These are phyloP conservation scores for Ceyx melanurus DNA, from an alignment of 2,113 vertebrate species.

Conservation along the genomic window DNA sequence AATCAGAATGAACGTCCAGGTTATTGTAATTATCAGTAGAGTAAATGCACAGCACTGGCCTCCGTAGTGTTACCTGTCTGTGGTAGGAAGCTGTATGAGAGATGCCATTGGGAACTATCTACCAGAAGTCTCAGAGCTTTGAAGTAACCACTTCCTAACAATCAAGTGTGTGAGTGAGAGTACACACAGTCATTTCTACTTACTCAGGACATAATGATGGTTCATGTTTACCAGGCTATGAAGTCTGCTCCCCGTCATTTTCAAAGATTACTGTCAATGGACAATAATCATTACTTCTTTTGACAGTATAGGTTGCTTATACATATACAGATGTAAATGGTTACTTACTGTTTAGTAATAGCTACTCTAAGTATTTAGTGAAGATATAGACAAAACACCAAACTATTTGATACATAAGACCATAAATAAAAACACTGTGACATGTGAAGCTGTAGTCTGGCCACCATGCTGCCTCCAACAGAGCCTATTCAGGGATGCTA, in stretches of 20 bases:
- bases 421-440: background rate
- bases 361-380: background rate
- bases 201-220: too few species aligned
- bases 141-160: background rate
- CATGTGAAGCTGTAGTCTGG: background rate
- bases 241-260: background rate
- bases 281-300: background rate
- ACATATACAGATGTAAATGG: background rate
- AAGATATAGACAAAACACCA: background rate
- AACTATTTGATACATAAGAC: background rate
- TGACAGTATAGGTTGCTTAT: background rate
- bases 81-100: background rate
- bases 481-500: background rate
- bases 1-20: background rate
- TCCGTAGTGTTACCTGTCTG: background rate
- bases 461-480: background rate
- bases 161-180: background rate
- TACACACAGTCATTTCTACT: background rate
- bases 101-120: background rate
- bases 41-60: background rate
- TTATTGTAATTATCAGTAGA: background rate
- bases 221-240: background rate
- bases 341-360: background rate
- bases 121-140: background rate
- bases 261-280: background rate